A percentile compares a stretch with the other conserved stretches of the same genome.
Evolutionary conservation across 1,140 invertebrate genomes (phyloP).

Genomic region (Zophobas atratus): DNA sequence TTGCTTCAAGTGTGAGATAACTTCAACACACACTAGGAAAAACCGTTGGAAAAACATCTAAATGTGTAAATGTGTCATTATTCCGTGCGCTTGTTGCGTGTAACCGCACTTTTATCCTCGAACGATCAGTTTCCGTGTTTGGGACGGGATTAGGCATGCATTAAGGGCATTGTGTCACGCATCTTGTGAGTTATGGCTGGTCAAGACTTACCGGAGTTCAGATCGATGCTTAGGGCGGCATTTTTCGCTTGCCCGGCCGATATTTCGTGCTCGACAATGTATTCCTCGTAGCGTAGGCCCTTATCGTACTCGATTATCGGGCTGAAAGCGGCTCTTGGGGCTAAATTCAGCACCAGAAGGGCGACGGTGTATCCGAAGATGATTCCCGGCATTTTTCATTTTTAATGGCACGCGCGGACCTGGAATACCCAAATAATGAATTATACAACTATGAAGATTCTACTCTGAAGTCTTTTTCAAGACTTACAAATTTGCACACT

Average conservation of each 20-base stretch:
- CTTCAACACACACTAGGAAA: too few species aligned
- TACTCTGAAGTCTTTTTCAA: too few species aligned
- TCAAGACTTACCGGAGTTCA: conserved; percentile 66
- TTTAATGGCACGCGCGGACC: conserved; percentile 26
- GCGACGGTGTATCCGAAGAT: conserved; percentile 63
- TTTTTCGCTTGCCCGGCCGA: conserved; percentile 69
- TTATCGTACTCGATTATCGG: conserved; percentile 56
- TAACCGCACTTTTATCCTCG: background rate
- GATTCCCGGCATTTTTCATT: conserved; percentile 59
- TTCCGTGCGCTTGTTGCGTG: background rate
- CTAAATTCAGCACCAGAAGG: conserved; percentile 62
- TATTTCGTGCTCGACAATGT: conserved; percentile 73
- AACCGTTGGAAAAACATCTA: too few species aligned
- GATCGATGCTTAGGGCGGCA: conserved; percentile 65
- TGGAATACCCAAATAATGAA: background rate
- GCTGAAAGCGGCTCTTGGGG: conserved; percentile 62
- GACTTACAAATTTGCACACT: too few species aligned
- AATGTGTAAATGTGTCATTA: too few species aligned
- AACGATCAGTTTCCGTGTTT: too few species aligned
- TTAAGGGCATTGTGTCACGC: too few species aligned
- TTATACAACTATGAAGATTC: too few species aligned
- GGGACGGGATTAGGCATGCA: too few species aligned
- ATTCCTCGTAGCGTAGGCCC: conserved; percentile 70
- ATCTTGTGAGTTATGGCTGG: conserved; percentile 28
- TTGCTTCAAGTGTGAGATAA: background rate